Evolutionary conservation across 2,113 vertebrate genomes (phyloP).

Genomic region (Cyphotilapia sp.): DNA sequence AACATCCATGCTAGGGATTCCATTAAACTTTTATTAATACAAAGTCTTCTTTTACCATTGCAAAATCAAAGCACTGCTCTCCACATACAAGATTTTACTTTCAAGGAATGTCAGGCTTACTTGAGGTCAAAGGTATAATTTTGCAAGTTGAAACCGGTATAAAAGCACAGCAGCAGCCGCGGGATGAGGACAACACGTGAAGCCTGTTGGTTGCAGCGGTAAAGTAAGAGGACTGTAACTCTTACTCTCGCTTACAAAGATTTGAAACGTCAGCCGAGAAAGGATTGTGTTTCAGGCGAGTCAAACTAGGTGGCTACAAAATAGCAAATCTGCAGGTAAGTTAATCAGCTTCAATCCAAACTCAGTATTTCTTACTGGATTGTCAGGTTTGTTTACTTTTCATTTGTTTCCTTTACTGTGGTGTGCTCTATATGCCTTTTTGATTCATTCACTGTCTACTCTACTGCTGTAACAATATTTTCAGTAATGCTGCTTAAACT

Average conservation of each 20-base stretch:
- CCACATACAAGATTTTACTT: constrained; percentile 50
- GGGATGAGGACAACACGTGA: constrained; percentile 13
- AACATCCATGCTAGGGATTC: constrained; percentile 39
- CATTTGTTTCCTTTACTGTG: background rate
- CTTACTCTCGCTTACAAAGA: background rate
- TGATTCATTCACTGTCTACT: background rate
- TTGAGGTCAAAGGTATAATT: constrained; percentile 65
- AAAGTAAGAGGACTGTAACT: background rate
- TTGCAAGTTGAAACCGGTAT: constrained; percentile 66
- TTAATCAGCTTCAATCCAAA: background rate
- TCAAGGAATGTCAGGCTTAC: constrained; percentile 66
- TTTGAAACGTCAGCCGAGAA: background rate
- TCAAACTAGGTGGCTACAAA: background rate
- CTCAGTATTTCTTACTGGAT: background rate
- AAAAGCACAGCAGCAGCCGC: constrained; percentile 45
- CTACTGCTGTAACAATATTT: background rate
- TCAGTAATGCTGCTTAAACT: background rate
- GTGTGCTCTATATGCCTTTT: background rate
- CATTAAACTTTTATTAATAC: constrained; percentile 72
- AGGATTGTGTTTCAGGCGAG: background rate
- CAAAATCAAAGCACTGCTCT: constrained; percentile 42
- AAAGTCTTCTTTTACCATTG: constrained; percentile 62
- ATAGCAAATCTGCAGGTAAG: constrained; percentile 22
- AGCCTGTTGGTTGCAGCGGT: background rate
- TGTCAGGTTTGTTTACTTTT: background rate